Percentiles rank a stretch among this genome's conserved stretches.
phyloP scores from a whole-genome alignment of 2,113 vertebrate species.

The Heloderma charlesbogerti region DNA sequence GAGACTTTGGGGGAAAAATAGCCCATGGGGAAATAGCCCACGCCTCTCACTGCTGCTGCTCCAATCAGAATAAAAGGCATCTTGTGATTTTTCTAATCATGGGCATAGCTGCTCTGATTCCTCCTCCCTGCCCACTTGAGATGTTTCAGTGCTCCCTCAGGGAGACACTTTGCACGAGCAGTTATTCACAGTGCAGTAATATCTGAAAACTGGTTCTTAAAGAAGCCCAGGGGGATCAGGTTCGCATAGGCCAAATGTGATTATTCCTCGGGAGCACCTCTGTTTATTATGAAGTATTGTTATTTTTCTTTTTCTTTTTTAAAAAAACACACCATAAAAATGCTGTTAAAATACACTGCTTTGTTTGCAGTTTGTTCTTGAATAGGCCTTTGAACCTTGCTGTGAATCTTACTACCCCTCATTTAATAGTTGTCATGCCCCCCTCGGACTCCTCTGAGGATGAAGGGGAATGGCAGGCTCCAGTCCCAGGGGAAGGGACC shows the following conservation, averaged over 20 bases:
- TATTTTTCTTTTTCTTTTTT: background rate
- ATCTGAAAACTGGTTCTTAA: background rate
- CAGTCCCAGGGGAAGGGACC: no score
- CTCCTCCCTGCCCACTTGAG: background rate
- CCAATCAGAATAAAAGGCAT: background rate
- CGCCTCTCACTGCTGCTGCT: background rate
- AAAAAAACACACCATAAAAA: no score
- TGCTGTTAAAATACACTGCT: no score
- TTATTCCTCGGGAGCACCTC: background rate
- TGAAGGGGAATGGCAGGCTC: no score
- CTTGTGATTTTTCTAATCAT: background rate
- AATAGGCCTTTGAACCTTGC: background rate
- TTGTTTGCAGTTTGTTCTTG: background rate
- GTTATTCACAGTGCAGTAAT: background rate
- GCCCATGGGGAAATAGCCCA: background rate
- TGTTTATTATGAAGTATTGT: background rate
- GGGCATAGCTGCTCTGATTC: background rate
- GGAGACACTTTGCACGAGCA: background rate
- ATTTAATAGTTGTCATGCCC: no score
- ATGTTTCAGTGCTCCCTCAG: background rate
- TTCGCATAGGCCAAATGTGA: background rate
- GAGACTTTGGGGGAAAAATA: background rate
- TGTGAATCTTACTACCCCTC: background rate
- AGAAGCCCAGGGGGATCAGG: background rate
- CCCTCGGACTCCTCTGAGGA: no score